Percentiles rank a stretch among this genome's conserved stretches.
Evolutionary conservation across 2,113 vertebrate genomes (phyloP).

Genomic region (Amphiprion percula): DNA sequence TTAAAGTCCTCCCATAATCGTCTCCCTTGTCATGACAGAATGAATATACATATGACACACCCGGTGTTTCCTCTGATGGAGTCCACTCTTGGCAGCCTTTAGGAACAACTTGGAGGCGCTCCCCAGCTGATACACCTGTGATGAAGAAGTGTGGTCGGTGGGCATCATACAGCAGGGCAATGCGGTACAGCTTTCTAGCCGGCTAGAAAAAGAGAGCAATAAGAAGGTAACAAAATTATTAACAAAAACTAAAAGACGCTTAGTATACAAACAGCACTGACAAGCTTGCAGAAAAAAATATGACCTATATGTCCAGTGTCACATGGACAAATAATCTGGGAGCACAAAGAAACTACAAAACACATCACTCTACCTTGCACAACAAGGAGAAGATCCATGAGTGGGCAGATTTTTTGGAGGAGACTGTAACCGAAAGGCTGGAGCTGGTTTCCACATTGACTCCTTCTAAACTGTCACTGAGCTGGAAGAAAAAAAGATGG

Average conservation of each 20-base stretch:
- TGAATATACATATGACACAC: slow-evolving; percentile 40
- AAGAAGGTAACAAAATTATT: not conserved
- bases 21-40: not conserved
- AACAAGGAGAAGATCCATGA: slow-evolving; percentile 96
- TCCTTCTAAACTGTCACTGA: slow-evolving; percentile 96
- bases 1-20: too few relatives aligned
- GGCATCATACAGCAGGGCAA: slow-evolving; percentile 97
- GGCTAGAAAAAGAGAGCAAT: slow-evolving; percentile 83
- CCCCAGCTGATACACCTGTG: slow-evolving; percentile 92
- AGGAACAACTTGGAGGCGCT: slow-evolving; percentile 90
- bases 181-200: slow-evolving; percentile 92
- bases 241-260: not conserved
- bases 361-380: slow-evolving; percentile 90
- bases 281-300: not conserved
- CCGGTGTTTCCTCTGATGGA: slow-evolving; percentile 80
- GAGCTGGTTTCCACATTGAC: slow-evolving; percentile 94
- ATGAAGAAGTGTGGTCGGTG: slow-evolving; percentile 98
- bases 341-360: slow-evolving; percentile 2
- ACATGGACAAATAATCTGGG: not conserved
- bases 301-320: not conserved
- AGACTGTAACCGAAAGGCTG: slow-evolving; percentile 93
- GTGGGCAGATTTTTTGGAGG: slow-evolving; percentile 95
- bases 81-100: slow-evolving; percentile 97
- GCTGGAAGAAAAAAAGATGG: slow-evolving; percentile 77
- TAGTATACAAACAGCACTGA: not conserved